Evolutionary conservation across 2,797 vertebrate genomes (phyloP), one percentile per base, ranked within the genome.

Genomic region (Sebastes nivosus): DNA sequence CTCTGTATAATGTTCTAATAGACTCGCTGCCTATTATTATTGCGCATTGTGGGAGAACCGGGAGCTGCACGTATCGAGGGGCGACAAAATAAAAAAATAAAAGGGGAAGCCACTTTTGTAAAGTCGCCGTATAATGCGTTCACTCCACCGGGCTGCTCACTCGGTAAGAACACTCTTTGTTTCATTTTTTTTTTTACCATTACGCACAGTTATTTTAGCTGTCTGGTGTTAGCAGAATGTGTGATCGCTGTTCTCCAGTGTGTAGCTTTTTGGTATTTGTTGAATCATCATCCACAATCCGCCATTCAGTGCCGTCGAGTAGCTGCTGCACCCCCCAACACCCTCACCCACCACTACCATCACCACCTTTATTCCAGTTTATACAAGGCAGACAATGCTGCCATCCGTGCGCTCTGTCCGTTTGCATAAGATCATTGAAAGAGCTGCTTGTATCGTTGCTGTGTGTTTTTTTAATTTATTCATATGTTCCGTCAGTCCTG

Each of bases 211-310:
- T 27, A 5, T 38, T 66, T 11, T 3, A 13, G 68, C 65, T 65
- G 52, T 8, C 46, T 30, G 6, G 38, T 63, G 38, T 34, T 18
- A 13, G 68, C 65, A 55, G 27, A 61, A 20, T 46, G 65, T 57
- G 42, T 55, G 22, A 1, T 61, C n/a, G 42, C n/a, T 29, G 27
- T n/a, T 50, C n/a, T 59, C 30, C 22, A 13, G 30, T 64, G 50
- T 52, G 20, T 3, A 52, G 50, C 50, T 72, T 88, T 88, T 1
- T 59, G 50, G n/a, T 63, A 67, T 85, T 75, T 81, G 79, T 90
- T 84, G 52, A 89, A 84, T 86, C 84, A 89, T 82, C 84, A 72
- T 29, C 71, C 75, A 79, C 75, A 79, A 32, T 42, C 80, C 68
- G 46, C 75, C 72, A 85, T 83, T 78, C 69, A 78, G 66, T 36